Percentiles rank a stretch among this genome's conserved stretches.
phyloP scores from a whole-genome alignment of 2,797 vertebrate genomes.

The Uromys caudimaculatus region DNA sequence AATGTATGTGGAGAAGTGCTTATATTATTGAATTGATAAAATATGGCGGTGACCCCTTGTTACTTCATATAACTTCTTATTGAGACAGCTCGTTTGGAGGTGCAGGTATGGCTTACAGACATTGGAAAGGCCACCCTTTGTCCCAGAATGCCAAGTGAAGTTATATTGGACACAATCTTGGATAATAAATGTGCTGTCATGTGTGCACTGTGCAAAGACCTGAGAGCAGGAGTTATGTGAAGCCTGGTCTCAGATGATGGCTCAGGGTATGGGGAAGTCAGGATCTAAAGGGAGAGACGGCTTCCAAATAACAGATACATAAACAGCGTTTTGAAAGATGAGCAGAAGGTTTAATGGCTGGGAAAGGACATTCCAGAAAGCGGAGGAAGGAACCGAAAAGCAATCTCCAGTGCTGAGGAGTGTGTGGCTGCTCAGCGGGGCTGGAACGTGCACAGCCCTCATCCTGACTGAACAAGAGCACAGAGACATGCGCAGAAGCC shows the following conservation, averaged over 20 bases:
- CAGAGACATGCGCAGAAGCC: neutral
- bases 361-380: slow-evolving; percentile 9
- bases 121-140: neutral
- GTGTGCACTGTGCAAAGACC: neutral
- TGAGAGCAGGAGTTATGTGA: neutral
- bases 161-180: neutral
- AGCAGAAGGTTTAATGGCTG: neutral
- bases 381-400: slow-evolving; percentile 1
- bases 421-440: neutral
- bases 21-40: neutral
- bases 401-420: neutral
- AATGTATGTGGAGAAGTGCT: neutral
- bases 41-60: neutral
- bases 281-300: neutral
- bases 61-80: slow-evolving; percentile 2
- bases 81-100: neutral
- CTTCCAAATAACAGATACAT: slow-evolving; percentile 26
- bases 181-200: neutral
- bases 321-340: slow-evolving; percentile 22
- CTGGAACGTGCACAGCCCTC: slow-evolving; percentile 42
- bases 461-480: slow-evolving; percentile 5
- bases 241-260: neutral
- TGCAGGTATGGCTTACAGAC: neutral
- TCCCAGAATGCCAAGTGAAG: slow-evolving; percentile 17
- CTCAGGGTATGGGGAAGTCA: neutral